A percentile compares a stretch with the other conserved stretches of the same genome.
Evolutionary conservation across 2,888 invertebrate genomes (phyloP).

Genomic region (Lingula anatina): DNA sequence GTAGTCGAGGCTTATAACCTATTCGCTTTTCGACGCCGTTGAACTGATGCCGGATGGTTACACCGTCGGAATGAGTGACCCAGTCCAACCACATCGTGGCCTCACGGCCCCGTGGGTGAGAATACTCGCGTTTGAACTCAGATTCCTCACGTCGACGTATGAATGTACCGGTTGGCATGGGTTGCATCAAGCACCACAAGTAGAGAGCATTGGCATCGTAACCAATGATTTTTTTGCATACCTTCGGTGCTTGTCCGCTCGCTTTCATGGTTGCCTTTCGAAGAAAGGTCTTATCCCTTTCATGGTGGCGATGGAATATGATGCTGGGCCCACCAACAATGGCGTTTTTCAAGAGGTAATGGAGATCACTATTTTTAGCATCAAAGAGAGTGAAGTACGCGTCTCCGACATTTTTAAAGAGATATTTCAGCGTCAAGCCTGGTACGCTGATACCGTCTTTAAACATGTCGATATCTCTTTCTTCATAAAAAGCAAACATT

Average conservation of each 20-base stretch:
- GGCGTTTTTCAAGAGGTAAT: neutral
- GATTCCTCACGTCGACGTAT: neutral
- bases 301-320: neutral
- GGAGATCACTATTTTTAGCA: neutral
- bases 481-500: neutral
- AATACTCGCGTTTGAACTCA: neutral
- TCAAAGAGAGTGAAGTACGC: neutral
- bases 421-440: neutral
- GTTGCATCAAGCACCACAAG: neutral
- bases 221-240: neutral
- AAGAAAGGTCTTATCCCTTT: neutral
- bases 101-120: neutral
- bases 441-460: slow-evolving; percentile 1
- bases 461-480: slow-evolving; percentile 2
- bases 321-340: slow-evolving; percentile 2
- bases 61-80: neutral
- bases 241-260: neutral
- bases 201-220: neutral
- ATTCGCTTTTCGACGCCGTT: neutral
- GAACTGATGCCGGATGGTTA: neutral
- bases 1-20: neutral
- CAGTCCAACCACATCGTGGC: neutral
- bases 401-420: neutral
- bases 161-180: neutral
- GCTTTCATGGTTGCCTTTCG: neutral